Evolutionary conservation across 2,797 vertebrate species (phyloP).

Genomic region (Sparus aurata): DNA sequence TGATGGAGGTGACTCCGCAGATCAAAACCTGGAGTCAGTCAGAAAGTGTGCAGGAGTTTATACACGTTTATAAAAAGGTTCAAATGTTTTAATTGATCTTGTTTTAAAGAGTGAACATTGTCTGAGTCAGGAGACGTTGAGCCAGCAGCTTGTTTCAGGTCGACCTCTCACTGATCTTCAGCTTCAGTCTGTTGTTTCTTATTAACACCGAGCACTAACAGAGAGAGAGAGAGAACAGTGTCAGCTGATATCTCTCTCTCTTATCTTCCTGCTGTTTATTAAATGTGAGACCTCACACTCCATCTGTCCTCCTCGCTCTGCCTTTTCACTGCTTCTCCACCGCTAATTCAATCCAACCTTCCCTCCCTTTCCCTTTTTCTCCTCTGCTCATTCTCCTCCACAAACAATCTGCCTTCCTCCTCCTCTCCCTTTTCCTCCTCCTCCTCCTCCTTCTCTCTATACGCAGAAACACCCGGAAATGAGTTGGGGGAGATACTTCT

Average conservation of each 20-base stretch:
- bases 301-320: conserved; percentile 57
- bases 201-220: conserved; percentile 33
- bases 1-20: too few species aligned
- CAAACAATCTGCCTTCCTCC: conserved; percentile 54
- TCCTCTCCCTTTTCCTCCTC: conserved; percentile 17
- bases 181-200: conserved; percentile 9
- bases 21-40: too few species aligned
- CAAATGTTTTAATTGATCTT: too few species aligned
- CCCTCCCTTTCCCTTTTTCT: conserved; percentile 28
- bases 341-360: conserved; percentile 81
- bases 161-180: conserved; percentile 23
- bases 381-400: conserved; percentile 58
- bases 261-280: conserved; percentile 61
- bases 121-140: too few species aligned
- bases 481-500: conserved; percentile 83
- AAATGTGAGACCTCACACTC: conserved; percentile 67
- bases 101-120: too few species aligned
- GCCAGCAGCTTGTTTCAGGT: not conserved
- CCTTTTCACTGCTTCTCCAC: conserved; percentile 37
- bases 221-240: conserved; percentile 13
- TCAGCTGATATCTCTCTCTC: conserved; percentile 39
- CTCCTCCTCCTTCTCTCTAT: conserved; percentile 32
- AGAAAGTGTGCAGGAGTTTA: too few species aligned
- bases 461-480: conserved; percentile 81
- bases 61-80: too few species aligned